A percentile compares a stretch with the other conserved stretches of the same genome.
phyloP scores from a whole-genome alignment of 2,888 invertebrate species.

The Dicycla oo region DNA sequence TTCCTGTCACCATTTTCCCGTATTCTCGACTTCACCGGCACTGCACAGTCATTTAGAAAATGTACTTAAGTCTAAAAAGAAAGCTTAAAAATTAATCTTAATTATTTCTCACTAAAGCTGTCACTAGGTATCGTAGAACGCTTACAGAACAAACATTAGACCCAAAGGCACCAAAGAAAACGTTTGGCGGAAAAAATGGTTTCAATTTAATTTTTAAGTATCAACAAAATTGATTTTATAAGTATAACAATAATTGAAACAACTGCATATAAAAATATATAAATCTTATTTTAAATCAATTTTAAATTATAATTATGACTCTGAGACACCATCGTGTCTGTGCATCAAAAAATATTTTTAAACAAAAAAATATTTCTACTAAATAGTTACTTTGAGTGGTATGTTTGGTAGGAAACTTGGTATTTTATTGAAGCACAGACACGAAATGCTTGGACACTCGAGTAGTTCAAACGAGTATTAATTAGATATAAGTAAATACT shows the following conservation, averaged over 20 bases:
- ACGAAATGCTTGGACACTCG: conserved; percentile 45
- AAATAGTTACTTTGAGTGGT: conserved; percentile 33
- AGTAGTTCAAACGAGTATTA: conserved; percentile 51
- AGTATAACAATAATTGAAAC: conserved; percentile 84
- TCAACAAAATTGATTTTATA: conserved; percentile 87
- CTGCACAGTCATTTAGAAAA: conserved; percentile 65
- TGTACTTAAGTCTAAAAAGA: conserved; percentile 80
- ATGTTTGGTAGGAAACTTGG: conserved; percentile 28
- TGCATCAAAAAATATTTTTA: conserved; percentile 33
- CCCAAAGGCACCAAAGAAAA: conserved; percentile 68
- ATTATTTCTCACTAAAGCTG: conserved; percentile 82
- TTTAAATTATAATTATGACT: conserved; percentile 70
- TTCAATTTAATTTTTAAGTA: conserved; percentile 69
- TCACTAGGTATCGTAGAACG: conserved; percentile 72
- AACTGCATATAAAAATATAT: conserved; percentile 90
- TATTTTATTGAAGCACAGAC: conserved; percentile 48
- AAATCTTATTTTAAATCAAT: conserved; percentile 87
- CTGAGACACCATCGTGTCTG: conserved; percentile 31
- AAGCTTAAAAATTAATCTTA: conserved; percentile 81
- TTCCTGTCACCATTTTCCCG: conserved; percentile 28
- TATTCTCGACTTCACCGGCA: conserved; percentile 57
- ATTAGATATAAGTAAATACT: conserved; percentile 44
- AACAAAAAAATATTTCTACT: conserved; percentile 38
- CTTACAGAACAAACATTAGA: conserved; percentile 65
- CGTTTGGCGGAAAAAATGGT: conserved; percentile 66